Percentiles rank a stretch among this genome's conserved stretches.
These are phyloP conservation scores for Festucalex cinctus DNA, from an alignment of 2,113 vertebrate species.

Conservation along the genomic window DNA sequence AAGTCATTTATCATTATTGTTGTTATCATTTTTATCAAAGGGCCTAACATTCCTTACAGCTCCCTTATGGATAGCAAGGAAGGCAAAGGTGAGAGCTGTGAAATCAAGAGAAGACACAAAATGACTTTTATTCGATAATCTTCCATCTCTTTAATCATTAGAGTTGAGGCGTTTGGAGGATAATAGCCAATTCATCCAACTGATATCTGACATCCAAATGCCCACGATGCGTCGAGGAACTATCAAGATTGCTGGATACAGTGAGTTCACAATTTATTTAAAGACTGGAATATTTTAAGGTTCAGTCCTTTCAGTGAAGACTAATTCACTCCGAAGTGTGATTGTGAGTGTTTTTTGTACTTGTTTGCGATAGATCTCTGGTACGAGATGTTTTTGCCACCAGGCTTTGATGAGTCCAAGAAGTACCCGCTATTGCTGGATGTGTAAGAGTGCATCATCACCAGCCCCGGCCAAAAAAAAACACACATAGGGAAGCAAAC, in stretches of 20 bases:
- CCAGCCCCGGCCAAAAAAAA: neutral
- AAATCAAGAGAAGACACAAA: neutral
- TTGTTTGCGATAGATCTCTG: constrained; percentile 77
- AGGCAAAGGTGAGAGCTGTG: constrained; percentile 36
- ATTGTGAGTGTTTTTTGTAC: neutral
- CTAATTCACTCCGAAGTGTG: neutral
- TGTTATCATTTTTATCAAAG: constrained; percentile 58
- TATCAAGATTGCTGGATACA: constrained; percentile 63
- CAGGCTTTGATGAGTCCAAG: constrained; percentile 84
- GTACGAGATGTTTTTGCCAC: constrained; percentile 93
- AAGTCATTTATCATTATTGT: neutral
- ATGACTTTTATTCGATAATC: neutral
- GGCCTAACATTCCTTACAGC: constrained; percentile 82
- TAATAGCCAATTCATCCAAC: constrained; percentile 71
- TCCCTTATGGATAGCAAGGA: constrained; percentile 50
- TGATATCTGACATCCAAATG: constrained; percentile 79
- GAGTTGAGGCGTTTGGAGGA: constrained; percentile 78
- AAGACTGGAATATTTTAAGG: neutral
- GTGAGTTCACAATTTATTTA: constrained; percentile 70
- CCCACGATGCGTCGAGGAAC: constrained; percentile 68
- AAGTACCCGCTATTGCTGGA: constrained; percentile 94
- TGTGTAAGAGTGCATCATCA: constrained; percentile 78
- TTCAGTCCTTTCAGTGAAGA: neutral
- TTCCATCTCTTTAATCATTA: constrained; percentile 42
- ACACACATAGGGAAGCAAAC: neutral